These are phyloP conservation scores for Crotalus horridus DNA, from an alignment of 2,113 vertebrate genomes.

Conservation along the genomic window DNA sequence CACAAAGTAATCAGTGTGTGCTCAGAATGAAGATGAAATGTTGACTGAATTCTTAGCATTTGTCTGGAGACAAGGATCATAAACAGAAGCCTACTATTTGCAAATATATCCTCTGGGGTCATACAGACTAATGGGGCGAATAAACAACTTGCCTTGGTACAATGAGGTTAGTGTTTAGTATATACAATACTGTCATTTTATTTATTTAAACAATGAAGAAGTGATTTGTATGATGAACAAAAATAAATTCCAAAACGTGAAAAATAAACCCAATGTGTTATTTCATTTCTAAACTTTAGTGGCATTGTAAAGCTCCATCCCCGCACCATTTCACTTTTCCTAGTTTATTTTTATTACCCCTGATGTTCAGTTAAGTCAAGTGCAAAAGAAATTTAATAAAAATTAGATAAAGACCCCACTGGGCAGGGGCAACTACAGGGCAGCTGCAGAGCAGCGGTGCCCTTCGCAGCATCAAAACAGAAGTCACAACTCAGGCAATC, in stretches of 20 bases:
- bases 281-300: background rate
- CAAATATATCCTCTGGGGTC: conserved; percentile 46
- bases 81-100: conserved; percentile 15
- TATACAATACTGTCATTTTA: conserved; percentile 61
- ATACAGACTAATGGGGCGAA: conserved; percentile 36
- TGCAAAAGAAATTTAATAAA: background rate
- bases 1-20: background rate
- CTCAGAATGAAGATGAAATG: background rate
- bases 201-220: conserved; percentile 51
- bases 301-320: background rate
- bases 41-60: background rate
- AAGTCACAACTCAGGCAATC: background rate
- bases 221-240: conserved; percentile 54
- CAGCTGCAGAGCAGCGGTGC: background rate
- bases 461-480: background rate
- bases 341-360: background rate
- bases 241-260: conserved; percentile 46
- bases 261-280: background rate
- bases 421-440: too few relatives aligned
- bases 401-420: background rate
- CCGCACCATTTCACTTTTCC: background rate
- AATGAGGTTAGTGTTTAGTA: conserved; percentile 67
- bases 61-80: conserved; percentile 3
- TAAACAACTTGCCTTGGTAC: conserved; percentile 70
- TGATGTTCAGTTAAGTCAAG: background rate